Evolutionary conservation across 2,888 invertebrate genomes (phyloP).

Genomic region (Cataglyphis albicans): DNA sequence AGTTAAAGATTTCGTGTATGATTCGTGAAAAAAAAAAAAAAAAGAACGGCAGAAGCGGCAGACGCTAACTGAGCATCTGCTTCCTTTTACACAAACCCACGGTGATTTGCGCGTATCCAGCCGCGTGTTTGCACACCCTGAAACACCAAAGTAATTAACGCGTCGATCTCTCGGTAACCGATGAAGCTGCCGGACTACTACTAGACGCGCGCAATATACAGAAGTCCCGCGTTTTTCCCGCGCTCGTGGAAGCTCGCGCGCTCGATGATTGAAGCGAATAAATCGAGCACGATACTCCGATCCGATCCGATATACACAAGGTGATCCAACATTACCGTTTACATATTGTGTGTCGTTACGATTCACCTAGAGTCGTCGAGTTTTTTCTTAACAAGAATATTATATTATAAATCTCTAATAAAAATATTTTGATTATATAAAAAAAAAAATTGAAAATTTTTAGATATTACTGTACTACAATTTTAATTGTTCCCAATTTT

Average conservation of each 20-base stretch:
- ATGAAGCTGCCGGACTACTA: conserved; percentile 42
- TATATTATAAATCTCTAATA: background rate
- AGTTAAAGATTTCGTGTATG: conserved; percentile 5
- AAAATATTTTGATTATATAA: background rate
- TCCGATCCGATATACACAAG: conserved; percentile 13
- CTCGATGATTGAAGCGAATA: conserved; percentile 48
- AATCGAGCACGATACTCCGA: conserved; percentile 39
- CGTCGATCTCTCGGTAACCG: conserved; percentile 37
- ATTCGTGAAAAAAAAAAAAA: background rate
- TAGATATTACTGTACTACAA: background rate
- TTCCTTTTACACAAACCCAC: conserved; percentile 34
- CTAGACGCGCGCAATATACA: conserved; percentile 43
- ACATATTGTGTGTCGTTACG: background rate
- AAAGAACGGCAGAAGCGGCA: conserved; percentile 7
- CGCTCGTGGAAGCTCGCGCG: conserved; percentile 17
- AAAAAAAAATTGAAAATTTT: background rate
- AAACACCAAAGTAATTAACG: conserved; percentile 54
- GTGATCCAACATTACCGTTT: background rate
- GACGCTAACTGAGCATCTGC: conserved; percentile 22
- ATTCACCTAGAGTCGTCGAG: background rate
- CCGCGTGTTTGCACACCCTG: conserved; percentile 53
- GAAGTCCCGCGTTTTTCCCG: conserved; percentile 46
- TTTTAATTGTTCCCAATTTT: background rate
- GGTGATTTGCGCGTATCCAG: conserved; percentile 35
- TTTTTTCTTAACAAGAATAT: background rate